Conservation (phyloP, 2,113 vertebrate species). For the Dasyornis broadbenti region DNA sequence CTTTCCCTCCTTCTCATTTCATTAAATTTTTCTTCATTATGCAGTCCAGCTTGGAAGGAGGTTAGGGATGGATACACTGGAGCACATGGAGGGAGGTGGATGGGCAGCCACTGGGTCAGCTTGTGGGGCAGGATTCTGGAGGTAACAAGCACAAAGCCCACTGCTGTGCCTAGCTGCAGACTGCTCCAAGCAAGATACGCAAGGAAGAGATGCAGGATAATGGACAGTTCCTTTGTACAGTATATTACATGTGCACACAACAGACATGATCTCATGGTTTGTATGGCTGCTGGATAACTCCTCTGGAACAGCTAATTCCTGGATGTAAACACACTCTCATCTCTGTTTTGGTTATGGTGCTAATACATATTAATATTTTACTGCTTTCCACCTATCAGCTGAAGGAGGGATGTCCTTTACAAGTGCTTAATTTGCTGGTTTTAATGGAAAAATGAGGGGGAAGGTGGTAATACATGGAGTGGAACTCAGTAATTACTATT, state of each 20-base stretch:
- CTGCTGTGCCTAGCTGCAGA: not conserved
- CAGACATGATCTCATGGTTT: not conserved
- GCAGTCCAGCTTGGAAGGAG: not conserved
- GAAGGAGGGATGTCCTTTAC: not conserved
- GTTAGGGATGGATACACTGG: not conserved
- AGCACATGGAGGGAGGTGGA: not conserved
- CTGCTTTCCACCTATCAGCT: not conserved
- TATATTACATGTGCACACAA: fast-evolving
- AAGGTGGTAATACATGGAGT: not conserved
- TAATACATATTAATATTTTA: not conserved
- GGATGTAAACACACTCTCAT: not conserved
- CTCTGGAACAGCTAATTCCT: not conserved
- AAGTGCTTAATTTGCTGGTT: not conserved
- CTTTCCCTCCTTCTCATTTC: not conserved
- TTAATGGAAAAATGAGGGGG: not conserved
- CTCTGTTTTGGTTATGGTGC: not conserved
- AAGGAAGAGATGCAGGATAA: not conserved
- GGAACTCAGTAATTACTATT: conserved; percentile 39
- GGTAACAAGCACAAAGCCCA: not conserved
- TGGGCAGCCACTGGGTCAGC: not conserved
- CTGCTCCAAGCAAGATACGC: not conserved
- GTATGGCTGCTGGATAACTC: fast-evolving
- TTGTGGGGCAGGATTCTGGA: not conserved
- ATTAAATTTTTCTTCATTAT: not conserved
- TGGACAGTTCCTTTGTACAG: not conserved